Base-by-base conservation (phyloP, 2,888 invertebrate genomes). In the Brachycybe producta region DNA sequence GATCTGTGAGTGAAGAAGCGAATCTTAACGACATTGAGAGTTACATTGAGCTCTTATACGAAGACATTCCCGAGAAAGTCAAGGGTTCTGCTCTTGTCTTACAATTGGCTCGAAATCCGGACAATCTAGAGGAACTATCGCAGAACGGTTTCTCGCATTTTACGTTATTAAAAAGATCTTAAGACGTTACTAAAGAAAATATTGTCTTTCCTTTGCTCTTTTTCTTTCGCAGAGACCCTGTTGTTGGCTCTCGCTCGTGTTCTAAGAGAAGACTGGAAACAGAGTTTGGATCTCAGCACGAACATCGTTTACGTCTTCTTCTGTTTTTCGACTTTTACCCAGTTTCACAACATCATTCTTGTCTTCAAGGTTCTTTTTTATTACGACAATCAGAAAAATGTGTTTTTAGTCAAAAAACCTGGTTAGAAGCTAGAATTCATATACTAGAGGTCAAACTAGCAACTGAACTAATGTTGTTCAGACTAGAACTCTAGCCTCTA, bases 281-380 rank as follows among this genome's bases (percentile, higher is more conserved):
- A 87, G 65, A 95, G 88, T 67, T 82, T 94, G 62, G 94, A 97
- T 66, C 71, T 98, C 52, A 90, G 92, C 60, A 94, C 91, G 59
- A 94, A 94, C 69, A 87, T 98, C 64, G 84, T 94, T 57, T 90
- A 91, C 66, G 86, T 90, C 61, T 97, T 97, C 71, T 91, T 92
- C 67, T 95, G 92, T 66, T 92, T 98, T 66, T 95, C 97, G 11
- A 85, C 86, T 35, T 97, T 92, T 65, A 82, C 84, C 61, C 84
- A 87, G 63, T 97, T 97, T 71, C 97, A 98, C 68, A 79, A 83
- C 44, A 82, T 94, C 36, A 84, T 98, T 56, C 78, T 91, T 45
- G 91, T 94, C 66, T 92, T 94, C 67, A 94, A 97, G 75, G 84
- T 83, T n/a, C n/a, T n/a, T n/a, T n/a, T n/a, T n/a, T n/a, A n/a